These are phyloP conservation scores for Samia ricini DNA, from an alignment of 1,140 invertebrate species.

Conservation along the genomic window DNA sequence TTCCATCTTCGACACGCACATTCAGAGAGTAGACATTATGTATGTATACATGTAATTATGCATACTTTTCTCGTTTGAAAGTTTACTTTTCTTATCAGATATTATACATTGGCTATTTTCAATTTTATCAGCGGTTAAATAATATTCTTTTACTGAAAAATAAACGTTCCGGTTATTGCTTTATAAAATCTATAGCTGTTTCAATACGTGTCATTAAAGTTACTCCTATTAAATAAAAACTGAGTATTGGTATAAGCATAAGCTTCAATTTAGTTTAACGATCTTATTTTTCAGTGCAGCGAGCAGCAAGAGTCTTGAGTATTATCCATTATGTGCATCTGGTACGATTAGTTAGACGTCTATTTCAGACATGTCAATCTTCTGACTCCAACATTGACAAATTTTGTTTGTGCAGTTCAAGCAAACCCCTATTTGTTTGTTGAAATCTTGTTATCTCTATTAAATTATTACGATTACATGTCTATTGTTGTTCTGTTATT, in stretches of 20 bases:
- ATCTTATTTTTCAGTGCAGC: background rate
- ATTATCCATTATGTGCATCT: background rate
- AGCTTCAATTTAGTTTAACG: background rate
- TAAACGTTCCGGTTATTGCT: no score
- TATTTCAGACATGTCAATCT: background rate
- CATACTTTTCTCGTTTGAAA: background rate
- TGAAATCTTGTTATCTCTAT: no score
- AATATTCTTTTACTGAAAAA: no score
- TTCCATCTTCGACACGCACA: slow-evolving; percentile 9
- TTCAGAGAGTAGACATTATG: background rate
- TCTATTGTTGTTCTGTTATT: no score
- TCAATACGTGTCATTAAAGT: background rate
- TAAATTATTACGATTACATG: no score
- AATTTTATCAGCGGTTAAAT: background rate
- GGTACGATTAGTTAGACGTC: background rate
- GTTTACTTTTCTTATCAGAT: background rate
- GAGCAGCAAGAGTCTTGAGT: background rate
- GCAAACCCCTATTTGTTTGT: background rate
- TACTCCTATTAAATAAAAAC: background rate
- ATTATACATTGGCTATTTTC: background rate
- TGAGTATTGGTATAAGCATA: background rate
- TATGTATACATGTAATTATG: background rate
- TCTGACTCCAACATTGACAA: background rate
- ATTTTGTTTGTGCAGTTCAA: background rate
- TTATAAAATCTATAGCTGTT: background rate